Evolutionary conservation across 2,113 vertebrate species (phyloP).

Genomic region (Pimephales promelas): DNA sequence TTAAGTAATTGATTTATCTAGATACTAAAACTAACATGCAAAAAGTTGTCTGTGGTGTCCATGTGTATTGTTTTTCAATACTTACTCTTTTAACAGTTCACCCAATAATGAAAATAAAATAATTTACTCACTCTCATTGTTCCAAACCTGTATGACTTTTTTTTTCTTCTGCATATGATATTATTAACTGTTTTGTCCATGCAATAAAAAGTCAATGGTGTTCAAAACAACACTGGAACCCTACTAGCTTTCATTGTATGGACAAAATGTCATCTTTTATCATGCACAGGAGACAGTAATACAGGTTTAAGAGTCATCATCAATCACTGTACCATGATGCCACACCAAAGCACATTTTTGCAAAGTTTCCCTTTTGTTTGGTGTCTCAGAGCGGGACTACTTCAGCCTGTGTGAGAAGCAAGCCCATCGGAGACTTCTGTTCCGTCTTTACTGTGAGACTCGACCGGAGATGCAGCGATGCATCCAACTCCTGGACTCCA

Average conservation of each 20-base stretch:
- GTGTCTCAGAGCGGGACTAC: slow-evolving; percentile 79
- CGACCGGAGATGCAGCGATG: slow-evolving; percentile 78
- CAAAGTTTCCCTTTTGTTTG: background rate
- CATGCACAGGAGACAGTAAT: background rate
- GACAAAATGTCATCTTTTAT: background rate
- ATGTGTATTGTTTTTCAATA: no score
- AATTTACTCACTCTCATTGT: no score
- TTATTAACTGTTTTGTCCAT: background rate
- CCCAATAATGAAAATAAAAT: no score
- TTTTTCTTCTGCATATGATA: background rate
- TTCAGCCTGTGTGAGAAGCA: slow-evolving; percentile 82
- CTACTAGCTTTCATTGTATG: background rate
- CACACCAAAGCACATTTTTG: background rate
- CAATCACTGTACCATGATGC: background rate
- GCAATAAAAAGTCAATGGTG: background rate
- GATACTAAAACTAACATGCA: no score
- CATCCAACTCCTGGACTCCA: slow-evolving; percentile 83
- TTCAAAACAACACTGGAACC: background rate
- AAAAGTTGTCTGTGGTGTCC: no score
- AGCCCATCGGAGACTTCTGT: slow-evolving; percentile 83
- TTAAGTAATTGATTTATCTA: no score
- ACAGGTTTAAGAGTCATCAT: background rate
- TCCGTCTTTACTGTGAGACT: slow-evolving; percentile 86
- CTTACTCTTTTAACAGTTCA: no score
- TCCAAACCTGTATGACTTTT: background rate